Evolutionary conservation across 2,888 invertebrate species (phyloP).

Genomic region (Idaea dimidiata): DNA sequence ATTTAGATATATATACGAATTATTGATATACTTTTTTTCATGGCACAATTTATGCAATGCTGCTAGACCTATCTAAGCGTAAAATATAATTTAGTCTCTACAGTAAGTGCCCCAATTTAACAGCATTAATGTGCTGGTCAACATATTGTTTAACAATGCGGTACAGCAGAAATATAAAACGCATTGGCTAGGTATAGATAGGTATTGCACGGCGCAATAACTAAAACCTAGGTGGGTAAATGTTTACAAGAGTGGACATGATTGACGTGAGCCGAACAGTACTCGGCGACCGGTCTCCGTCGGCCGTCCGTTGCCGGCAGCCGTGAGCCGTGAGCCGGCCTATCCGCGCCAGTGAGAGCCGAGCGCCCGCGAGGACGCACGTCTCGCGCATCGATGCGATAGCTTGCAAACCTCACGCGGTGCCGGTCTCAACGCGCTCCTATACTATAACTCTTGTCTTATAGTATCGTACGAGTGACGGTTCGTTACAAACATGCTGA

Average conservation of each 20-base stretch:
- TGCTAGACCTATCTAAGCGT: too few relatives aligned
- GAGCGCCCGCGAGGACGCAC: conserved; percentile 61
- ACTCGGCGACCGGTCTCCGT: conserved; percentile 6
- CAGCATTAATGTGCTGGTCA: conserved; percentile 57
- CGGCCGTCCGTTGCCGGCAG: conserved; percentile 28
- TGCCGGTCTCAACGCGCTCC: conserved; percentile 66
- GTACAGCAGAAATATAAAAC: conserved; percentile 18
- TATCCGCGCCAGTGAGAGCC: conserved; percentile 49
- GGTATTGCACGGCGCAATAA: neutral
- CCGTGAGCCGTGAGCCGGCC: conserved; percentile 10
- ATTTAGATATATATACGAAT: too few relatives aligned
- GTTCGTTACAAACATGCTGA: conserved; percentile 68
- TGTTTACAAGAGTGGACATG: neutral
- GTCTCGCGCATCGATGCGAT: conserved; percentile 48
- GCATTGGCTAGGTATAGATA: conserved; percentile 1
- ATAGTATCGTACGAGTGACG: conserved; percentile 76
- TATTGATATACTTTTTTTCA: too few relatives aligned
- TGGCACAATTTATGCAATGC: too few relatives aligned
- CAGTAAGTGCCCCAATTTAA: conserved; percentile 12
- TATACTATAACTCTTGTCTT: conserved; percentile 71
- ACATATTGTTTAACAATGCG: conserved; percentile 47
- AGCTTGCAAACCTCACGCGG: conserved; percentile 61
- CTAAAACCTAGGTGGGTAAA: neutral
- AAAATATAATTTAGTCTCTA: too few relatives aligned
- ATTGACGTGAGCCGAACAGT: neutral